Evolutionary conservation across 2,888 invertebrate species (phyloP).

Genomic region (Drosophila tripunctata): DNA sequence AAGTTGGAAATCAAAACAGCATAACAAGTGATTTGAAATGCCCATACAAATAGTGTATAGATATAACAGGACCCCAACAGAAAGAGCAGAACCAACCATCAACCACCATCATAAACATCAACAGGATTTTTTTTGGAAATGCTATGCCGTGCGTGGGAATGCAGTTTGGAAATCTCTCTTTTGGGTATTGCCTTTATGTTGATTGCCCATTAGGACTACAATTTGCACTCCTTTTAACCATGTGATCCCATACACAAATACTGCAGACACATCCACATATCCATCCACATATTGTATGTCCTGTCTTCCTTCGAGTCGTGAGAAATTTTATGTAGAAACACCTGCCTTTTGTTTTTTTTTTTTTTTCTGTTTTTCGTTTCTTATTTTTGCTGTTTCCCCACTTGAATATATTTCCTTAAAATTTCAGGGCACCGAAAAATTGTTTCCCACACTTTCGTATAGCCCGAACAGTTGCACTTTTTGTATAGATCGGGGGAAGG

Average conservation of each 20-base stretch:
- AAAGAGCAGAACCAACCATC: constrained; percentile 9
- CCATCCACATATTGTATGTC: constrained; percentile 53
- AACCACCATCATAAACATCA: constrained; percentile 19
- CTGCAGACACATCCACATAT: too few relatives aligned
- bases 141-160: constrained; percentile 70
- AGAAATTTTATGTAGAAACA: constrained; percentile 83
- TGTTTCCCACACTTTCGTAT: constrained; percentile 81
- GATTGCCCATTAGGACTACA: constrained; percentile 77
- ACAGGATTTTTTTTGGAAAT: constrained; percentile 72
- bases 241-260: constrained; percentile 52
- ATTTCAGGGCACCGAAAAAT: constrained; percentile 77
- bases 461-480: constrained; percentile 70
- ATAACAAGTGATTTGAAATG: constrained; percentile 73
- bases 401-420: constrained; percentile 77
- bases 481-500: constrained; percentile 52
- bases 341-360: constrained; percentile 81
- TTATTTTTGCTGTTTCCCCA: constrained; percentile 41
- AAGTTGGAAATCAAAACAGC: constrained; percentile 71
- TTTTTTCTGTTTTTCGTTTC: constrained; percentile 42
- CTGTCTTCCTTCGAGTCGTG: constrained; percentile 73
- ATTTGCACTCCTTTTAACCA: constrained; percentile 75
- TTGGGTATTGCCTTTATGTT: constrained; percentile 57
- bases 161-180: constrained; percentile 34
- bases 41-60: constrained; percentile 60
- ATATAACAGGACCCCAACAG: constrained; percentile 32